Conservation (phyloP, 1,140 invertebrate genomes). For the Chymomyza costata region DNA sequence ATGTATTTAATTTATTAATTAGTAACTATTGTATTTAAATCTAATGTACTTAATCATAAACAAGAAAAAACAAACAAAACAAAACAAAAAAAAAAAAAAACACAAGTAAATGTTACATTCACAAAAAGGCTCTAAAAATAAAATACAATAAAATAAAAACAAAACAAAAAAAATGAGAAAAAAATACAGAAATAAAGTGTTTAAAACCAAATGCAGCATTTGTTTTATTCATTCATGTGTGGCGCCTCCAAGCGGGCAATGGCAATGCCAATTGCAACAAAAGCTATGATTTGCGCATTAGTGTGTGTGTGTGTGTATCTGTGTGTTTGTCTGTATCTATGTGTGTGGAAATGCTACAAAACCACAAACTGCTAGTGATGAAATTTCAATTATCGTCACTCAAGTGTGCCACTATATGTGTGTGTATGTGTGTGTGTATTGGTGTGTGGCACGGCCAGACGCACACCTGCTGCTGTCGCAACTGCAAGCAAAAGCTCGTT, state of each 20-base stretch:
- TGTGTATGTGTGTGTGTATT: constrained; percentile 14
- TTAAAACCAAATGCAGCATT: constrained; percentile 51
- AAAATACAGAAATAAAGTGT: constrained; percentile 74
- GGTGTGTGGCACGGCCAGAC: constrained; percentile 36
- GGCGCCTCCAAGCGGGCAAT: constrained; percentile 46
- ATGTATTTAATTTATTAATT: constrained; percentile 67
- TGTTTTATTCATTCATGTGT: constrained; percentile 18
- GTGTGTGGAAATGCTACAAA: constrained; percentile 44
- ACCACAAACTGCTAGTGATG: constrained; percentile 71
- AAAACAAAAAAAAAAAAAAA: constrained; percentile 29
- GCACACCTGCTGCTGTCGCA: constrained; percentile 72
- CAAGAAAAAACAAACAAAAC: constrained; percentile 37
- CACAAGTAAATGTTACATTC: constrained; percentile 47
- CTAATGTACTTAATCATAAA: constrained; percentile 64
- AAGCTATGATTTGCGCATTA: constrained; percentile 62
- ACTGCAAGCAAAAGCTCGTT: constrained; percentile 71
- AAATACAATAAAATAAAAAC: constrained; percentile 35
- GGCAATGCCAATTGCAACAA: constrained; percentile 5
- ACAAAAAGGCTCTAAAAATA: constrained; percentile 45
- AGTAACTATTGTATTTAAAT: constrained; percentile 68
- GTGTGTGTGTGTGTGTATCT: constrained; percentile 20
- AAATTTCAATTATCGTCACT: constrained; percentile 74
- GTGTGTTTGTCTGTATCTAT: constrained; percentile 8
- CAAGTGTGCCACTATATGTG: constrained; percentile 46
- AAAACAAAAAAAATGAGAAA: too few species aligned